Evolutionary conservation across 2,888 invertebrate species (phyloP), one percentile per base, ranked within the genome.

Genomic region (Monopis laevigella): DNA sequence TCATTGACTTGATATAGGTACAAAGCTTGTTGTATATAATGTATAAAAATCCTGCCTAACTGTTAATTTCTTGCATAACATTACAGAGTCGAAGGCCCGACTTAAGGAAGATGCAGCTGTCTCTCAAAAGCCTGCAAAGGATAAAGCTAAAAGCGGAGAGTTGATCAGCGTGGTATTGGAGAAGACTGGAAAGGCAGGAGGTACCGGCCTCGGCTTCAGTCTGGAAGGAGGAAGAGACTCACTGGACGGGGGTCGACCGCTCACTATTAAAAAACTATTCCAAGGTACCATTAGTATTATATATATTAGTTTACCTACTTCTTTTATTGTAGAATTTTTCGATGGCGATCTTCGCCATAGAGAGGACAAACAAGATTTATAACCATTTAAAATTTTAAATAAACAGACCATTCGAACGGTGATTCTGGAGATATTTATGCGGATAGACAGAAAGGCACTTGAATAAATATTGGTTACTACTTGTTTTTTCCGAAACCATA

Each of bases 151-250:
- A 13, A 47, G 45, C 48, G 41, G 45, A 48, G 56, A 54, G 65
- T 54, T 65, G 43, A 73, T 75, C 56, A 80, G 63, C 48, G 81
- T 70, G 55, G 59, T 59, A 58, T 60, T 65, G 62, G 86, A 83
- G 75, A 88, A 65, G 74, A 86, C 58, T 51, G 86, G 58, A 50
- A 86, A 62, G 48, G 92, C 91, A 56, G 40, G 40, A 2, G 93
- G 92, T 46, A 90, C 93, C 48, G 96, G 96, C 3, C 84, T 97
- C 43, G 97, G 97, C 39, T 96, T 97, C 69, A 95, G 96, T 54
- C 86, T 97, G 48, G 96, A 96, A 58, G 97, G 97, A 40, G 97
- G 97, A 38, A 88, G 90, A 51, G 94, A 93, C 65, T 96, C 96
- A 16, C 93, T 93, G 4, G 83, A 88, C 45, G 97, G 97, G 16